These are phyloP conservation scores for Pteropus rufus DNA, from an alignment of 2,797 vertebrate species.

Conservation along the genomic window DNA sequence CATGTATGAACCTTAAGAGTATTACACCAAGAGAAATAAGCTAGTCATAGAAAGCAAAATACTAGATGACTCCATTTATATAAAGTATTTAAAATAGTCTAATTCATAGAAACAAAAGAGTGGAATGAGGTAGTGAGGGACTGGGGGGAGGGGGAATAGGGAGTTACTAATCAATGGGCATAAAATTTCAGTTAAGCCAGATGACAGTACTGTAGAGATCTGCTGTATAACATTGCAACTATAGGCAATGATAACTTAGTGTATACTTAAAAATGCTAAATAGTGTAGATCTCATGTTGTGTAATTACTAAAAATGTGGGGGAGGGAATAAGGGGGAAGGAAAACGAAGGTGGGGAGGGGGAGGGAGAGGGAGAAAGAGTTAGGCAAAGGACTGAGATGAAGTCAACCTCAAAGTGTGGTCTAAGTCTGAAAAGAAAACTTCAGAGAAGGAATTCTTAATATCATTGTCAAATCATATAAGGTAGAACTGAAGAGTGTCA, in stretches of 20 bases:
- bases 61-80: background rate
- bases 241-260: background rate
- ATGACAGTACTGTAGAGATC: background rate
- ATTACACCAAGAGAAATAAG: background rate
- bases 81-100: background rate
- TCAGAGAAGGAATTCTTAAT: background rate
- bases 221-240: background rate
- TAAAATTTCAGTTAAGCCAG: background rate
- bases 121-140: background rate
- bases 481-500: background rate
- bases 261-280: no score
- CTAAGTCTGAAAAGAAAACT: background rate
- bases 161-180: background rate
- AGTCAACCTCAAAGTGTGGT: background rate
- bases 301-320: no score
- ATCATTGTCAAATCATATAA: background rate
- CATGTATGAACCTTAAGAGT: background rate
- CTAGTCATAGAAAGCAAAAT: background rate
- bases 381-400: background rate
- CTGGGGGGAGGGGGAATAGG: background rate
- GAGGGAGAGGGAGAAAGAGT: background rate
- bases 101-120: background rate
- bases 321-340: no score
- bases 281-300: no score
- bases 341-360: no score